Evolutionary conservation across 2,797 vertebrate genomes (phyloP).

Genomic region (Trachops cirrhosus): DNA sequence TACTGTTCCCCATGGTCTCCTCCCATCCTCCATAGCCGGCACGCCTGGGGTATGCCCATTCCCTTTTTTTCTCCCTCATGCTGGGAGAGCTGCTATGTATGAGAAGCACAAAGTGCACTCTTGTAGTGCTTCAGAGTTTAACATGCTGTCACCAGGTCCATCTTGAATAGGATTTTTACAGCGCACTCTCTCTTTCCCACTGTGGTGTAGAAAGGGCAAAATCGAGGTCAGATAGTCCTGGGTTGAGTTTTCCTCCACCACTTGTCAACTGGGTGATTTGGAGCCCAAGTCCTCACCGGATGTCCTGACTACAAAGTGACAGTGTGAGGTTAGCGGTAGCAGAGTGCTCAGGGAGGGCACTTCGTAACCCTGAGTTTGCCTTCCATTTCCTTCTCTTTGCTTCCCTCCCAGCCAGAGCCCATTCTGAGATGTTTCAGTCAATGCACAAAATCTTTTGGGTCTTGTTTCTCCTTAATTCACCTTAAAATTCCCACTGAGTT

Average conservation of each 20-base stretch:
- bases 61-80: accelerated
- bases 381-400: not conserved
- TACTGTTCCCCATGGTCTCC: accelerated
- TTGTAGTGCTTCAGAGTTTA: too few species aligned
- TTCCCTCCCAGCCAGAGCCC: not conserved
- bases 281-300: too few species aligned
- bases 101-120: too few species aligned
- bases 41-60: accelerated
- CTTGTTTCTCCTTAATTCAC: not conserved
- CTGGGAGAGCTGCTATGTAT: not conserved
- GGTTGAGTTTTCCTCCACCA: not conserved
- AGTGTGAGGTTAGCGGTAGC: not conserved
- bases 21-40: not conserved
- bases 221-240: not conserved
- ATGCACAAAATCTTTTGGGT: not conserved
- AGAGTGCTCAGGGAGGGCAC: accelerated
- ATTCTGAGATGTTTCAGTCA: not conserved
- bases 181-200: not conserved
- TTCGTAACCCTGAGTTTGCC: not conserved
- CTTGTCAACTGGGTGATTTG: not conserved
- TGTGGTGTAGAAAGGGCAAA: not conserved
- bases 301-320: not conserved
- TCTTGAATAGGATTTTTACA: not conserved
- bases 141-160: not conserved
- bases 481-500: not conserved